Evolutionary conservation across 2,797 vertebrate genomes (phyloP).

Genomic region (Lutjanus argentimaculatus): DNA sequence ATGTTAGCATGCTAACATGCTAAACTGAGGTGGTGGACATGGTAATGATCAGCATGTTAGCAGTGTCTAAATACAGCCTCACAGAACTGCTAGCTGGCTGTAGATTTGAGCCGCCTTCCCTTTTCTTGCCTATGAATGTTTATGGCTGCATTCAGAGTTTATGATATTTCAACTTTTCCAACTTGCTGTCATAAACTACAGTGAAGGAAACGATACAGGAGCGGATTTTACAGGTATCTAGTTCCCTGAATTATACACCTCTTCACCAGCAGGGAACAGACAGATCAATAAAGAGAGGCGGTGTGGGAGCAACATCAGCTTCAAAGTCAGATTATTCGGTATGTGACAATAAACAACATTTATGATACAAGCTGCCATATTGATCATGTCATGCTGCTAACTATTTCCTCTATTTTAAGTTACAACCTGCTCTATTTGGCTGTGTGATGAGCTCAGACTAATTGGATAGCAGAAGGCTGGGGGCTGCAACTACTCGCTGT

Average conservation of each 20-base stretch:
- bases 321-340: neutral
- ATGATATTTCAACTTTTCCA: constrained; percentile 4
- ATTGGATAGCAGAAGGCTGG: neutral
- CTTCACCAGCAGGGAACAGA: neutral
- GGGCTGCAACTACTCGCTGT: neutral
- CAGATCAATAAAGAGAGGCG: neutral
- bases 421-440: neutral
- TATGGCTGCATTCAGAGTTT: neutral
- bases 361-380: neutral
- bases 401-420: neutral
- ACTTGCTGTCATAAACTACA: neutral
- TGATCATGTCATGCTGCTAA: neutral
- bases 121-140: neutral
- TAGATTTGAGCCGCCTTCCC: neutral
- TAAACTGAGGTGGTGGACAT: too few species aligned
- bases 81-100: too few species aligned
- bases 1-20: too few species aligned
- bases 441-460: neutral
- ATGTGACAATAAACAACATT: neutral
- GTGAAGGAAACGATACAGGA: neutral
- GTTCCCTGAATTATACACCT: neutral
- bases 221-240: neutral
- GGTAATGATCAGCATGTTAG: too few species aligned
- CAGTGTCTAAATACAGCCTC: too few species aligned
- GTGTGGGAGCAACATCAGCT: neutral